These are phyloP conservation scores for Nasua narica DNA, from an alignment of 2,797 vertebrate genomes.

Conservation along the genomic window DNA sequence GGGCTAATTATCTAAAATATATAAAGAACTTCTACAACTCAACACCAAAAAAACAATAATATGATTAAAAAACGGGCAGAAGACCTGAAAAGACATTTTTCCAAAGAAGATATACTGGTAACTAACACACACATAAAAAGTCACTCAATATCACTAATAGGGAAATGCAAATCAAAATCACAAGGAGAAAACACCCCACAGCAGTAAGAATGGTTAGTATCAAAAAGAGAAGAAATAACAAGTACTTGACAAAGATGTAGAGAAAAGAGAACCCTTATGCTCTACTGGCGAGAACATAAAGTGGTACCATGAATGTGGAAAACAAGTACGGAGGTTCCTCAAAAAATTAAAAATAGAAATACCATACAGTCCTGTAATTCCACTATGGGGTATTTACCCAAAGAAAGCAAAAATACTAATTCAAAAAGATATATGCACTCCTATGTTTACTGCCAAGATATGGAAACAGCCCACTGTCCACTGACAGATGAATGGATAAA, in stretches of 20 bases:
- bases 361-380: neutral
- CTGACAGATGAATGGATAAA: neutral
- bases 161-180: neutral
- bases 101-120: neutral
- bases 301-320: neutral
- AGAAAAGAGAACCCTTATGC: neutral
- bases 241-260: neutral
- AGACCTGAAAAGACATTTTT: neutral
- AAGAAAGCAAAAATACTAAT: neutral
- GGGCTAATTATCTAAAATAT: neutral
- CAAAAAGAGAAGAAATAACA: neutral
- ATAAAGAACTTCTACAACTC: neutral
- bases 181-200: neutral
- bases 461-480: neutral
- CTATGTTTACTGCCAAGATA: neutral
- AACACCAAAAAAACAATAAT: neutral
- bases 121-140: neutral
- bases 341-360: neutral
- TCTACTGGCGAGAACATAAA: neutral
- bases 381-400: neutral
- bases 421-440: neutral
- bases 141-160: neutral
- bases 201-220: neutral
- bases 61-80: neutral
- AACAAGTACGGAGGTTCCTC: neutral